Base-by-base conservation (phyloP, 2,888 invertebrate species). In the Dione juno region DNA sequence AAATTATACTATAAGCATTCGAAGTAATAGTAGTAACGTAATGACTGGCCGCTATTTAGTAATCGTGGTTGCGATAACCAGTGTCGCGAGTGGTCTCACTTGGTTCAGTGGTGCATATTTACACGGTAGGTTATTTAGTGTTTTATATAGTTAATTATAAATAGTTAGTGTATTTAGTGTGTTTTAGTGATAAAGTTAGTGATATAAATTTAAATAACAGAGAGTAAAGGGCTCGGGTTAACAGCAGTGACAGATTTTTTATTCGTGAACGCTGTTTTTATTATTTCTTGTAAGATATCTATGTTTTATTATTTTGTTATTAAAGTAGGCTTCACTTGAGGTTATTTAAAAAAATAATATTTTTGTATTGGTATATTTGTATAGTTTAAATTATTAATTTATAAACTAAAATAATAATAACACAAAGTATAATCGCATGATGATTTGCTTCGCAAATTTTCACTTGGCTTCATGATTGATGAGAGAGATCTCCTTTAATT, bases 11-110 rank as follows among this genome's bases (percentile, higher is more conserved):
- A 35, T 54, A 54, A 50, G 19, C 37, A 35, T n/a, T n/a, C 59
- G 37, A 64, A 45, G 16, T 35, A 37, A 64, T 37, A 53, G 52
- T 59, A 43, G 43, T 68, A 63, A 54, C 63, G 40, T 64, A 61
- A 45, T 63, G 53, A 54, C 1, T 52, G 59, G 67, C 68, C 43
- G 65, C 50, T 61, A 70, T 73, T 73, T 70, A 68, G 73, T 70
- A 70, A 73, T 61, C 63, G 64, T 28, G 57, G 72, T 73, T 73
- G 68, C 73, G 66, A n/a, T 69, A 66, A 66, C 72, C 74, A 74
- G 74, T 74, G 65, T 57, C 61, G 66, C 53, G 72, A 72, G 59
- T 66, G 67, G 69, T 70, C 61, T 72, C 74, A 58, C 65, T 45
- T 70, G 21, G 70, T 72, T 67, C 69, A 72, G 74, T 71, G 71